Percentiles rank a stretch among this genome's conserved stretches.
Evolutionary conservation across 2,888 invertebrate species (phyloP).

Genomic region (Dynastes hyllus): DNA sequence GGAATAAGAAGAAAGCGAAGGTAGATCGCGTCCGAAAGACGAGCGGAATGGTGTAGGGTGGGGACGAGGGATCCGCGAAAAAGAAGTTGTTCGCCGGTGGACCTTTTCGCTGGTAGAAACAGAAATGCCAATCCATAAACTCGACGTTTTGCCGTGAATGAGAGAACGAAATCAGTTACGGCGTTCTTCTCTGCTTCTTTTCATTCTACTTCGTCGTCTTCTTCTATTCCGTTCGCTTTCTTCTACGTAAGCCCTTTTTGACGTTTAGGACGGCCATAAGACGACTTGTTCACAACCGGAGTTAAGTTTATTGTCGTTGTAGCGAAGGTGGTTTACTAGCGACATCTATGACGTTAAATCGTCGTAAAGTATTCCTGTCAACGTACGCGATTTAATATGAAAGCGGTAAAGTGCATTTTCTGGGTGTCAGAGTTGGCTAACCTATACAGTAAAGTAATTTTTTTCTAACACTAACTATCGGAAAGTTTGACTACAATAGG

Average conservation of each 20-base stretch:
- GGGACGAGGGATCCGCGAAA: not conserved
- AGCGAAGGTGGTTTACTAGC: not conserved
- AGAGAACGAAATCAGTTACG: constrained; percentile 32
- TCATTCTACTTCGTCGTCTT: too few species aligned
- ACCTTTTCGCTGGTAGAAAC: not conserved
- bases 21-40: not conserved
- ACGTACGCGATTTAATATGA: too few species aligned
- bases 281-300: not conserved
- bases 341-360: too few species aligned
- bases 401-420: too few species aligned
- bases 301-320: not conserved
- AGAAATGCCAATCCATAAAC: constrained; percentile 41
- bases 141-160: constrained; percentile 36
- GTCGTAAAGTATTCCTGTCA: too few species aligned
- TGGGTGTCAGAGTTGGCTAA: too few species aligned
- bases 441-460: too few species aligned
- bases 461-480: too few species aligned
- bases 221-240: not conserved
- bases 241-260: not conserved
- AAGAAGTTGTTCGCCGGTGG: constrained; percentile 29
- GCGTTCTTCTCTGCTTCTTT: not conserved
- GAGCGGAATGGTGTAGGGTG: not conserved
- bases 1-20: not conserved
- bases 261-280: not conserved
- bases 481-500: too few species aligned